Evolutionary conservation across 2,888 invertebrate genomes (phyloP).

Genomic region (Taphrorychus bicolor): DNA sequence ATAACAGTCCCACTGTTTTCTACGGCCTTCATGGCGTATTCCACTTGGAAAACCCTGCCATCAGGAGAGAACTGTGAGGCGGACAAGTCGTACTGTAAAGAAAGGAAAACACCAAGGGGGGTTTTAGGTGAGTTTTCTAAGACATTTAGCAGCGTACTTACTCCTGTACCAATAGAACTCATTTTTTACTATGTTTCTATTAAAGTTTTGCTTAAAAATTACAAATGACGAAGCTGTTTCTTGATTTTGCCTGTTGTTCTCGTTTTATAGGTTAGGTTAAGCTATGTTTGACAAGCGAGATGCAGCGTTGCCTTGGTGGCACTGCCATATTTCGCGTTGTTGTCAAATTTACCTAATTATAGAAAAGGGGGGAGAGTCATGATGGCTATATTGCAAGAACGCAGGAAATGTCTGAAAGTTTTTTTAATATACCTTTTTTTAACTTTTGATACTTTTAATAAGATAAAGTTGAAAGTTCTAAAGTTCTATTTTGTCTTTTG

Average conservation of each 20-base stretch:
- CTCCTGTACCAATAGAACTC: conserved; percentile 96
- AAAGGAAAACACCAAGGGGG: not conserved
- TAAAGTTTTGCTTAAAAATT: not conserved
- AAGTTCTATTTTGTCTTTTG: too few relatives aligned
- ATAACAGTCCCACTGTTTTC: conserved; percentile 91
- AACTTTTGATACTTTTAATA: too few relatives aligned
- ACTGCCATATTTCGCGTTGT: too few relatives aligned
- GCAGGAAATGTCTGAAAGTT: too few relatives aligned
- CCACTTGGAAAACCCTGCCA: conserved; percentile 98
- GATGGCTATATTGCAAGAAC: too few relatives aligned
- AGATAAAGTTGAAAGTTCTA: too few relatives aligned
- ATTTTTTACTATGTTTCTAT: conserved; percentile 62
- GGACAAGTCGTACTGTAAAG: conserved; percentile 93
- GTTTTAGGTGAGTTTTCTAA: conserved; percentile 31
- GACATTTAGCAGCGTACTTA: conserved; percentile 64
- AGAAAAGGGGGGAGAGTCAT: too few relatives aligned
- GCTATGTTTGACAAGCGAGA: too few relatives aligned
- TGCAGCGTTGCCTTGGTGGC: not conserved
- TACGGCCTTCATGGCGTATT: conserved; percentile 99
- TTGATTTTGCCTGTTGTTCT: not conserved
- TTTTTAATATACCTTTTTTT: too few relatives aligned
- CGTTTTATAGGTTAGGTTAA: not conserved
- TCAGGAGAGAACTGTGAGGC: conserved; percentile 99
- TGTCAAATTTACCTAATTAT: too few relatives aligned
- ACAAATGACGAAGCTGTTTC: not conserved